phyloP scores from a whole-genome alignment of 2,888 invertebrate genomes.

The Phymatocera aterrima region DNA sequence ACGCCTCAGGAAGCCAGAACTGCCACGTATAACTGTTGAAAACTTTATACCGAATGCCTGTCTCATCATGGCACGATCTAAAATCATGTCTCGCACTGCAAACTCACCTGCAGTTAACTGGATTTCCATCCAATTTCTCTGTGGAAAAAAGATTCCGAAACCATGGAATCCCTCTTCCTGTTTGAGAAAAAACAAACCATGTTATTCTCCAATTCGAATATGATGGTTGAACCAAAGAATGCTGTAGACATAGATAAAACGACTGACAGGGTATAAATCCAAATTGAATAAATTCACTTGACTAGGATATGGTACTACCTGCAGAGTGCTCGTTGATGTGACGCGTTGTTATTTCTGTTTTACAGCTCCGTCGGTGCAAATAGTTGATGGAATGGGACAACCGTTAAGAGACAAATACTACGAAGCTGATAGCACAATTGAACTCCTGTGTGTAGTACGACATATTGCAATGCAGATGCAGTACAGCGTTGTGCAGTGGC shows the following conservation, averaged over 20 bases:
- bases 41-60: slow-evolving; percentile 21
- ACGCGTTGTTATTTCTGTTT: slow-evolving; percentile 51
- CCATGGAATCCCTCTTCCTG: too few species aligned
- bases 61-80: background rate
- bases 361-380: slow-evolving; percentile 83
- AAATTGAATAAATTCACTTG: too few species aligned
- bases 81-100: background rate
- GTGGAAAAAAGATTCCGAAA: too few species aligned
- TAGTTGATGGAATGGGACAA: slow-evolving; percentile 81
- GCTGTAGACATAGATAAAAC: too few species aligned
- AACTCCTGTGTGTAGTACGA: slow-evolving; percentile 80
- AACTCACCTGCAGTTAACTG: background rate
- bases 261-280: too few species aligned
- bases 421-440: slow-evolving; percentile 83
- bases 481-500: slow-evolving; percentile 79
- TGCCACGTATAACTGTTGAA: background rate
- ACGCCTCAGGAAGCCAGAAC: slow-evolving; percentile 13
- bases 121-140: background rate
- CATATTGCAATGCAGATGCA: slow-evolving; percentile 76
- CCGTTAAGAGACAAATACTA: slow-evolving; percentile 82
- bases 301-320: too few species aligned
- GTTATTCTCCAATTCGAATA: too few species aligned
- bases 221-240: too few species aligned
- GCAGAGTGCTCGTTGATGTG: background rate
- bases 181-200: too few species aligned